phyloP scores from a whole-genome alignment of 2,797 vertebrate species.

The Scleropages formosus region DNA sequence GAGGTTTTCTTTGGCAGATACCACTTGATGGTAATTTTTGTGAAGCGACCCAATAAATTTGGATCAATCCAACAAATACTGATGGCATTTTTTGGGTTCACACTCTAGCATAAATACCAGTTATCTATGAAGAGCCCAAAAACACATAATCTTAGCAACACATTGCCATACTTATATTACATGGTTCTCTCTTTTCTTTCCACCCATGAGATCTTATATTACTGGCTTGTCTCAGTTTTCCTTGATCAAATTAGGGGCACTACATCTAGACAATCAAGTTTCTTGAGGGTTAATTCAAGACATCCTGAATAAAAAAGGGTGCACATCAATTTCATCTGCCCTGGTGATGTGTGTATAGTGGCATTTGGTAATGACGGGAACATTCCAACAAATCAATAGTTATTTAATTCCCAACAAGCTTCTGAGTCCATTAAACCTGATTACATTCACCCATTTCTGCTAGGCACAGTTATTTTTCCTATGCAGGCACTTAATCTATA shows the following conservation, averaged over 20 bases:
- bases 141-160: slow-evolving; percentile 21
- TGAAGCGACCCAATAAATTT: slow-evolving; percentile 38
- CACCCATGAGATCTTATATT: slow-evolving; percentile 18
- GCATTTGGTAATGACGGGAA: slow-evolving; percentile 89
- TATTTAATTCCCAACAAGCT: slow-evolving; percentile 92
- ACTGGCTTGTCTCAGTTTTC: slow-evolving; percentile 35
- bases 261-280: slow-evolving; percentile 45
- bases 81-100: slow-evolving; percentile 44
- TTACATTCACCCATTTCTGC: slow-evolving; percentile 88
- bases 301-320: slow-evolving; percentile 55
- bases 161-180: slow-evolving; percentile 35
- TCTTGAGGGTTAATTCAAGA: slow-evolving; percentile 48
- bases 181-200: slow-evolving; percentile 30
- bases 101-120: slow-evolving; percentile 33
- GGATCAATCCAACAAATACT: slow-evolving; percentile 39
- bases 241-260: slow-evolving; percentile 40
- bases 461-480: slow-evolving; percentile 84
- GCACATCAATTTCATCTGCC: slow-evolving; percentile 75
- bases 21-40: slow-evolving; percentile 43
- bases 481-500: slow-evolving; percentile 87
- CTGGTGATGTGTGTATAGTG: slow-evolving; percentile 77
- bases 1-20: slow-evolving; percentile 43
- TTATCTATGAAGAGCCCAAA: slow-evolving; percentile 30
- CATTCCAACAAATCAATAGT: slow-evolving; percentile 89
- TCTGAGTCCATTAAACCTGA: slow-evolving; percentile 88